Evolutionary conservation across 1,140 invertebrate species (phyloP).

Genomic region (Lepidostoma basale): DNA sequence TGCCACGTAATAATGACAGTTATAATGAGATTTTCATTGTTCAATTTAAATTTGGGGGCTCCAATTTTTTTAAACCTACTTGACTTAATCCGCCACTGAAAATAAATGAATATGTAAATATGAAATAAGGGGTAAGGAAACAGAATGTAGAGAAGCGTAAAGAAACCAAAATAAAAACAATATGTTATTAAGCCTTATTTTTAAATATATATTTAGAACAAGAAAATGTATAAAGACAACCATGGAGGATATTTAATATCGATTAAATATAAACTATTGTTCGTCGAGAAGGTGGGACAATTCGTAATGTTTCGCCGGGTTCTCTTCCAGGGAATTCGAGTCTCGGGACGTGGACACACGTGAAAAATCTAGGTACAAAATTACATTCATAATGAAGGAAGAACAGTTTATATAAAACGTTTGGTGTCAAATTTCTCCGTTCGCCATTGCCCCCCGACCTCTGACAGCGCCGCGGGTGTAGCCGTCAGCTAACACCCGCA

Average conservation of each 20-base stretch:
- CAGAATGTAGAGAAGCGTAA: conserved; percentile 43
- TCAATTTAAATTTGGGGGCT: too few species aligned
- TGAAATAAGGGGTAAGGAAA: conserved; percentile 45
- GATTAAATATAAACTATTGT: conserved; percentile 63
- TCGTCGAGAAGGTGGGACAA: conserved; percentile 63
- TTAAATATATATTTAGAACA: conserved; percentile 65
- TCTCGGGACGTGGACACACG: conserved; percentile 32
- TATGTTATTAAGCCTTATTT: conserved; percentile 47
- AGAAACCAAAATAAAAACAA: conserved; percentile 46
- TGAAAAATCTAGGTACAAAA: conserved; percentile 48
- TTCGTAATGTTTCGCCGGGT: conserved; percentile 45
- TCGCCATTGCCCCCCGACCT: not conserved
- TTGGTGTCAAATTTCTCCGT: conserved; percentile 43
- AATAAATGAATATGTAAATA: conserved; percentile 39
- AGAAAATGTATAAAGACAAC: conserved; percentile 65
- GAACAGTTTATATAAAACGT: conserved; percentile 45
- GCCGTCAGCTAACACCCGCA: too few species aligned
- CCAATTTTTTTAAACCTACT: too few species aligned
- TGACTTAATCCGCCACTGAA: too few species aligned
- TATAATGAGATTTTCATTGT: too few species aligned
- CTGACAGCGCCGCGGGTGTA: too few species aligned
- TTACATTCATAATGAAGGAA: conserved; percentile 46
- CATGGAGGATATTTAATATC: conserved; percentile 65
- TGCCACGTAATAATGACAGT: too few species aligned
- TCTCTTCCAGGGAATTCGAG: conserved; percentile 13